Evolutionary conservation across 2,797 vertebrate species (phyloP), one percentile per base, ranked within the genome.

Genomic region (Lerista edwardsae): DNA sequence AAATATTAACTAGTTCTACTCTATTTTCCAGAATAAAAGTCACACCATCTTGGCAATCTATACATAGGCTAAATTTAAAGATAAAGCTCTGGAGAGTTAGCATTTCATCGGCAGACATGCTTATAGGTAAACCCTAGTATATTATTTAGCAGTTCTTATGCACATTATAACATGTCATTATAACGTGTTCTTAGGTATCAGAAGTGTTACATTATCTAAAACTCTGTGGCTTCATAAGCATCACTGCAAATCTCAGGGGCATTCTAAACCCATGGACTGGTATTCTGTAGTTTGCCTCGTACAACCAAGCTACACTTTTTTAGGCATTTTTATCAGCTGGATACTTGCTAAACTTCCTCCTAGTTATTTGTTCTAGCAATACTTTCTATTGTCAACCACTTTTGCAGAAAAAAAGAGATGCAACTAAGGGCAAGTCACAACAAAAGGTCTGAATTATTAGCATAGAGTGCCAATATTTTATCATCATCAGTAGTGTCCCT

Each of bases 151-250:
- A 68, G 89, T 59, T 88, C 81, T 89, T 84, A 79, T 87, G 92
- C 89, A 90, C 80, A 79, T 91, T 92, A 91, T 87, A 93, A 94
- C 90, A 84, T 92, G 90, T 91, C 88, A 91, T 94, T 92, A 93
- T 91, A 93, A 93, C 92, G 92, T 90, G 9, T 88, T 92, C 91
- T 91, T 75, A 92, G 92, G 91, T 92, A 93, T 86, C 87, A 86
- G 89, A 93, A 94, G 94, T 87, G 75, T 91, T 94, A 93, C 91
- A 94, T 91, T 89, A 68, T 73, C 86, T 89, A 93, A 82, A 92
- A 89, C 88, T 94, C 88, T 80, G 87, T 75, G 78, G 91, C 87
- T 91, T 84, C 31, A 90, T 83, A 82, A 84, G 80, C 90, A 84
- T 87, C 0, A 0, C 77, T 79, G 68, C 15, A 34, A 87, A 84